Evolutionary conservation across 2,888 invertebrate species (phyloP).

Genomic region (Nomada hirtipes): DNA sequence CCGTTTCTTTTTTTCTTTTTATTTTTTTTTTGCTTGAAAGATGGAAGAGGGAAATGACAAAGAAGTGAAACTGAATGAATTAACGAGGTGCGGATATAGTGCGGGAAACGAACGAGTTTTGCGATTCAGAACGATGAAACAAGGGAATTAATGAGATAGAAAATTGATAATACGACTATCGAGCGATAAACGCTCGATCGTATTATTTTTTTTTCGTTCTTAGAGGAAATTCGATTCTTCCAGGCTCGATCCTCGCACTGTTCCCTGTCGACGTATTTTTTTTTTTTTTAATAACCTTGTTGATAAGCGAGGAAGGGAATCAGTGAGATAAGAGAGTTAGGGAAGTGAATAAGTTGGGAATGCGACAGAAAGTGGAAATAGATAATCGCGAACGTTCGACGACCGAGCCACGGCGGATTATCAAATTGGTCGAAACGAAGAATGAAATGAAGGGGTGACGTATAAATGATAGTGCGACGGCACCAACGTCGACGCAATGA

Average conservation of each 20-base stretch:
- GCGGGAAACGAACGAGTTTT: neutral
- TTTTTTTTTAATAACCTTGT: too few relatives aligned
- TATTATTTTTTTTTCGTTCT: neutral
- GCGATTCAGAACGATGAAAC: neutral
- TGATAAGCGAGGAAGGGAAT: too few relatives aligned
- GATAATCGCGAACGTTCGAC: conserved; percentile 51
- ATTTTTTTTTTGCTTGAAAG: neutral
- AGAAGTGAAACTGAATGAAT: neutral
- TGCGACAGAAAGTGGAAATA: neutral
- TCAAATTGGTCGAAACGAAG: conserved; percentile 68
- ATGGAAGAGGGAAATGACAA: neutral
- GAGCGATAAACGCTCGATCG: neutral
- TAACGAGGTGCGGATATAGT: neutral
- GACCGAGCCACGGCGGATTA: conserved; percentile 66
- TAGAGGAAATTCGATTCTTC: conserved; percentile 18
- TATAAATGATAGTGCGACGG: neutral
- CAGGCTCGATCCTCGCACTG: conserved; percentile 13
- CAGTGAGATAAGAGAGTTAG: too few relatives aligned
- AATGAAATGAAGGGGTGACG: conserved; percentile 58
- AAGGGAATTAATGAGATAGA: neutral
- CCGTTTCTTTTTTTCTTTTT: neutral
- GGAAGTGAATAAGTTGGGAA: too few relatives aligned
- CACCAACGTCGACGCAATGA: neutral
- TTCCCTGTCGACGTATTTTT: neutral
- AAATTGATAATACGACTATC: neutral